Percentiles rank a stretch among this genome's conserved stretches.
Conservation (phyloP, 2,797 vertebrate species). For the Leucoraja ocellata region DNA sequence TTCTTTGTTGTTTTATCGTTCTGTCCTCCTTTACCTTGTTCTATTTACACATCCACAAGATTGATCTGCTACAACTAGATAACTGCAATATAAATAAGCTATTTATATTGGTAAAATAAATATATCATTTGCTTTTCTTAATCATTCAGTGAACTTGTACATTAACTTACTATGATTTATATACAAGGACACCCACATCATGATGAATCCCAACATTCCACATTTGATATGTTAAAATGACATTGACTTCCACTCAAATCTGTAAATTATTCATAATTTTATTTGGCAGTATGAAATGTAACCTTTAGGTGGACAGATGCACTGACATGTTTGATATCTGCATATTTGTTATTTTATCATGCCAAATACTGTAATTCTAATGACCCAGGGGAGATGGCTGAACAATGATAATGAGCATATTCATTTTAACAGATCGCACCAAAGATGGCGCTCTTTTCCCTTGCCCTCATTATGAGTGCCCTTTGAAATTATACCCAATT, state of each 20-base stretch:
- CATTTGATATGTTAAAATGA: slow-evolving; percentile 35
- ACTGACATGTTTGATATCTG: slow-evolving; percentile 36
- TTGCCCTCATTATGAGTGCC: slow-evolving; percentile 11
- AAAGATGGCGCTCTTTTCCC: slow-evolving; percentile 25
- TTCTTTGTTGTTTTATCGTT: too few species aligned
- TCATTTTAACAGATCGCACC: slow-evolving; percentile 30
- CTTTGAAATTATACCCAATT: slow-evolving; percentile 27
- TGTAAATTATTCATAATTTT: slow-evolving; percentile 36
- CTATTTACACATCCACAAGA: too few species aligned
- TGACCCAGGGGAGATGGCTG: slow-evolving; percentile 21
- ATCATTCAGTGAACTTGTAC: too few species aligned
- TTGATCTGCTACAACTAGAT: too few species aligned
- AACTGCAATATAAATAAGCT: too few species aligned
- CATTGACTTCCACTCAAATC: slow-evolving; percentile 24
- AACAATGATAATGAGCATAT: slow-evolving; percentile 36
- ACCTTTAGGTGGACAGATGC: slow-evolving; percentile 35
- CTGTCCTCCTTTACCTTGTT: too few species aligned
- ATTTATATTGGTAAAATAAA: too few species aligned
- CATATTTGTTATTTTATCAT: slow-evolving; percentile 34
- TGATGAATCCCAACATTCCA: too few species aligned
- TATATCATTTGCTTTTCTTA: too few species aligned
- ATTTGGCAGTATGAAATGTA: slow-evolving; percentile 13
- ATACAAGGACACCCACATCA: too few species aligned
- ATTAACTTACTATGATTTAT: too few species aligned
- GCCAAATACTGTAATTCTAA: slow-evolving; percentile 34